Evolutionary conservation across 2,888 invertebrate species (phyloP).

Genomic region (Trissonchulus latispiculum): DNA sequence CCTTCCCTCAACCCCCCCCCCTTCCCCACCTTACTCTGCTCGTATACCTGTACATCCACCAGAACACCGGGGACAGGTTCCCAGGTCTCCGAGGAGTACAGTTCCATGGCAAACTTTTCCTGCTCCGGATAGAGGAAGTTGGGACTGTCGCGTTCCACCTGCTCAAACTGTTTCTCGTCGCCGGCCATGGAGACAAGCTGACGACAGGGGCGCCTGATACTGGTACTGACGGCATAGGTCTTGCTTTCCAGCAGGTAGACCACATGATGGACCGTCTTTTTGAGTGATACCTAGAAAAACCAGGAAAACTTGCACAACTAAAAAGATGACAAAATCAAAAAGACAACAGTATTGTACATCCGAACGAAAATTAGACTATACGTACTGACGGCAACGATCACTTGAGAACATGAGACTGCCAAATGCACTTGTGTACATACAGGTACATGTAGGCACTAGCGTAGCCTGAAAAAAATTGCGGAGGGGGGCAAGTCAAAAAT

Average conservation of each 20-base stretch:
- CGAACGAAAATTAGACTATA: no score
- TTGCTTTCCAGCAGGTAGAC: slow-evolving; percentile 59
- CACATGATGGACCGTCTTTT: slow-evolving; percentile 82
- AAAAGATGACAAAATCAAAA: no score
- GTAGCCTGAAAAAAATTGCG: no score
- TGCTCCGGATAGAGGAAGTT: slow-evolving; percentile 75
- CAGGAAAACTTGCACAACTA: no score
- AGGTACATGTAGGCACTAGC: no score
- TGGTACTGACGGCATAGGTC: slow-evolving; percentile 82
- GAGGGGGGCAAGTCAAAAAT: no score
- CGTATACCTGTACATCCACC: slow-evolving; percentile 46
- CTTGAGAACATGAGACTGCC: no score
- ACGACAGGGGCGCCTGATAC: slow-evolving; percentile 45
- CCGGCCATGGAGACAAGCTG: slow-evolving; percentile 28
- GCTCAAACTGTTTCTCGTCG: slow-evolving; percentile 31
- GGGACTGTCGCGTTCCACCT: slow-evolving; percentile 47
- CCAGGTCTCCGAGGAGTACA: slow-evolving; percentile 73
- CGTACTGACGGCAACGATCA: no score
- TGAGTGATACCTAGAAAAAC: slow-evolving; percentile 57
- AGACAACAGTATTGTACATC: no score
- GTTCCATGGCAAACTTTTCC: slow-evolving; percentile 73
- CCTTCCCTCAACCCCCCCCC: no score
- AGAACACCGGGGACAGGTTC: slow-evolving; percentile 51
- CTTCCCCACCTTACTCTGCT: no score
- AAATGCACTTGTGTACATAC: no score